Percentiles rank a stretch among this genome's conserved stretches.
Conservation (phyloP, 2,888 invertebrate genomes). For the Allygus modestus region DNA sequence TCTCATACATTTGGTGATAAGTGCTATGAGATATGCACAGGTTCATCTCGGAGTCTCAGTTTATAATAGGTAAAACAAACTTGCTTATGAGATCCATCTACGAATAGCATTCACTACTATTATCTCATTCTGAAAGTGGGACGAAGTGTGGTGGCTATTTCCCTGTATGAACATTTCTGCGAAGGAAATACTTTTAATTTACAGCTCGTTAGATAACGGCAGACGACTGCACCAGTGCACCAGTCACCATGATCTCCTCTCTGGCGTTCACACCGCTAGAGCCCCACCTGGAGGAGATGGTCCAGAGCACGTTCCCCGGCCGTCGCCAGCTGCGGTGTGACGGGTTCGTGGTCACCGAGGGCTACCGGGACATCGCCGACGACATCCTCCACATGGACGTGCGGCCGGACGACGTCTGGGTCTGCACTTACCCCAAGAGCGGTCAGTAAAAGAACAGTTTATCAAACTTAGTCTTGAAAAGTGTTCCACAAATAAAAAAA, state of each 20-base stretch:
- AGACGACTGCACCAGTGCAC: neutral
- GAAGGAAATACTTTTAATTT: neutral
- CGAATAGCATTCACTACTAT: too few relatives aligned
- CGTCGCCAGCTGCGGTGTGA: constrained; percentile 71
- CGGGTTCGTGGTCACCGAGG: constrained; percentile 79
- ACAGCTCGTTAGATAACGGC: neutral
- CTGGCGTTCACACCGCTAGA: constrained; percentile 42
- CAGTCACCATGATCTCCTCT: constrained; percentile 82
- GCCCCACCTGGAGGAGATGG: constrained; percentile 69
- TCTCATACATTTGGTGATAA: too few relatives aligned
- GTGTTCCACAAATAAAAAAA: too few relatives aligned
- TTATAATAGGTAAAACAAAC: too few relatives aligned
- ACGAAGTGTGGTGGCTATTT: too few relatives aligned
- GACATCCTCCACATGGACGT: constrained; percentile 85
- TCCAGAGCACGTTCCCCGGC: constrained; percentile 72
- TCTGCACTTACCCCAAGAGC: constrained; percentile 92
- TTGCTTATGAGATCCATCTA: too few relatives aligned
- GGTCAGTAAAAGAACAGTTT: constrained; percentile 78
- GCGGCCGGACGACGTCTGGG: constrained; percentile 87
- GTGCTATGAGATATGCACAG: too few relatives aligned
- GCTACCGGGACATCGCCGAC: constrained; percentile 82
- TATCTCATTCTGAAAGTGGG: too few relatives aligned
- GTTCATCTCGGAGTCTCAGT: too few relatives aligned
- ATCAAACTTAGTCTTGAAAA: neutral
- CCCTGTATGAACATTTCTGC: neutral